Percentiles rank a stretch among this genome's conserved stretches.
Conservation (phyloP, 2,797 vertebrate genomes). For the Cossypha niveicapilla region DNA sequence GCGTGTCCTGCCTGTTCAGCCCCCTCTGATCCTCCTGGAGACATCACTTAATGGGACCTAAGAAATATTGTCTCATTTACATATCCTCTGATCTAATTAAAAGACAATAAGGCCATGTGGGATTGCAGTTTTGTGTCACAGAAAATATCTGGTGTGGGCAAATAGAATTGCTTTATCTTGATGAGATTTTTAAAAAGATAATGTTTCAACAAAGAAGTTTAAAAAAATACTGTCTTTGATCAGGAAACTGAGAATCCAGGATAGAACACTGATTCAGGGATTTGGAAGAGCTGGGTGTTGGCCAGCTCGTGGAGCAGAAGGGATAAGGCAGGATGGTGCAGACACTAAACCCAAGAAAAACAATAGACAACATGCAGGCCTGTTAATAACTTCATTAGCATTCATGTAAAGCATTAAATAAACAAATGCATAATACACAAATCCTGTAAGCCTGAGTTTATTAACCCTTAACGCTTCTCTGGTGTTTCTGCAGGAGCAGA, state of each 20-base stretch:
- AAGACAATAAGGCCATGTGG: not conserved
- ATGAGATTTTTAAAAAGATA: not conserved
- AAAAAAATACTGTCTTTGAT: not conserved
- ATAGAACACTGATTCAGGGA: not conserved
- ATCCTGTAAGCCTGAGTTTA: not conserved
- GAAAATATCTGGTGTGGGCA: not conserved
- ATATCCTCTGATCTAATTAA: constrained; percentile 16
- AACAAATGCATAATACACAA: constrained; percentile 45
- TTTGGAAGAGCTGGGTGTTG: not conserved
- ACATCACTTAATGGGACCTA: not conserved
- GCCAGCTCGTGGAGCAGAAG: not conserved
- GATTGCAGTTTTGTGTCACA: not conserved
- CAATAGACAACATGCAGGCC: constrained; percentile 2
- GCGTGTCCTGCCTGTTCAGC: not conserved
- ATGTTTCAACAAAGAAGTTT: not conserved
- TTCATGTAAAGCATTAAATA: constrained; percentile 48
- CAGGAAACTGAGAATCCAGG: not conserved
- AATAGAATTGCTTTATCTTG: not conserved
- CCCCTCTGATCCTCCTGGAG: not conserved
- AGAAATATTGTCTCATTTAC: constrained; percentile 34
- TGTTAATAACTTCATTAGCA: constrained; percentile 58
- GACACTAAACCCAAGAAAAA: constrained; percentile 22
- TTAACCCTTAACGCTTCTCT: not conserved
- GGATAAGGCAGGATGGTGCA: not conserved
- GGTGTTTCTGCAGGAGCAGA: not conserved